phyloP scores from a whole-genome alignment of 2,797 vertebrate genomes.

The Gymnoscopelus microlampas region DNA sequence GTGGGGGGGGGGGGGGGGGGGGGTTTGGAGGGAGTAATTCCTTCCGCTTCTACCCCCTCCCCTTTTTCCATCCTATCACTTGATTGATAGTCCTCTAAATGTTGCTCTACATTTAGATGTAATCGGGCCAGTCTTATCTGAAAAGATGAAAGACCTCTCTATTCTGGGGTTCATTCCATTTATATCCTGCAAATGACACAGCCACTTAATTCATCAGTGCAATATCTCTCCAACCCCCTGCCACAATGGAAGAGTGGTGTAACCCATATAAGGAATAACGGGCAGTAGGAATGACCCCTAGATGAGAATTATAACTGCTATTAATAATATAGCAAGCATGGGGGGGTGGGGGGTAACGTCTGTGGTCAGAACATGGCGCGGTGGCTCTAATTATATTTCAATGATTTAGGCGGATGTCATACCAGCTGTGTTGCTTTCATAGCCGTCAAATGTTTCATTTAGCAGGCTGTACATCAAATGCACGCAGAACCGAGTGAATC shows the following conservation, averaged over 20 bases:
- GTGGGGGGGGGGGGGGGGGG: conserved; percentile 26
- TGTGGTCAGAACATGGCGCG: conserved; percentile 31
- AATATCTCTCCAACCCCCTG: conserved; percentile 47
- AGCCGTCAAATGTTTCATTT: conserved; percentile 64
- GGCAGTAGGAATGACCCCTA: conserved; percentile 42
- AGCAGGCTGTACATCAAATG: conserved; percentile 39
- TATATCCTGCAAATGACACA: conserved; percentile 77
- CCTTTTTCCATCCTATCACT: conserved; percentile 50
- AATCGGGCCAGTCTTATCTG: conserved; percentile 84
- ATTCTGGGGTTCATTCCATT: conserved; percentile 83
- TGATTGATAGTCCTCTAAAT: conserved; percentile 85
- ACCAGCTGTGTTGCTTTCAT: conserved; percentile 53
- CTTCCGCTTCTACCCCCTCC: conserved; percentile 49
- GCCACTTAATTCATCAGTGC: conserved; percentile 79
- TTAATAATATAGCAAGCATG: conserved; percentile 57
- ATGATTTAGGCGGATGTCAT: conserved; percentile 52
- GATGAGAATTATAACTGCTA: conserved; percentile 61
- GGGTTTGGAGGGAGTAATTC: conserved; percentile 75
- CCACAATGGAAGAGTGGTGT: conserved; percentile 56
- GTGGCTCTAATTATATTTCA: conserved; percentile 60
- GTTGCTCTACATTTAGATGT: conserved; percentile 87
- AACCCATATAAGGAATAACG: conserved; percentile 50
- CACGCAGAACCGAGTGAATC: conserved; percentile 10
- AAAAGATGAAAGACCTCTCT: conserved; percentile 85
- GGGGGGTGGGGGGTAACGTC: conserved; percentile 37